phyloP scores from a whole-genome alignment of 2,797 vertebrate genomes.

The Synaphobranchus kaupii region DNA sequence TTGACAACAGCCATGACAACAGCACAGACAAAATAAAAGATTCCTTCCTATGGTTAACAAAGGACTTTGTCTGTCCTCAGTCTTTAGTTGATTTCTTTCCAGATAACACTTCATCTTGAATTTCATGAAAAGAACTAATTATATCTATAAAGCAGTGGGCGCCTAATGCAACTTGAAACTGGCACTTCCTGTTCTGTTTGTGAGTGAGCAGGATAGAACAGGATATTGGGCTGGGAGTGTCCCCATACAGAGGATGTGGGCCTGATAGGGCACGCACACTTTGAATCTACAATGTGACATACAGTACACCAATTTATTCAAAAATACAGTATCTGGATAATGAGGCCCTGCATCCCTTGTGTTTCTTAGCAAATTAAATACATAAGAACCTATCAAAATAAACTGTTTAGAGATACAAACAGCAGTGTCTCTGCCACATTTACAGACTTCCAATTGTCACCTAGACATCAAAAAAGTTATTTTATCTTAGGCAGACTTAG shows the following conservation, averaged over 20 bases:
- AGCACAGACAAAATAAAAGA: neutral
- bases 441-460: too few relatives aligned
- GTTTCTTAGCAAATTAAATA: neutral
- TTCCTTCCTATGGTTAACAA: neutral
- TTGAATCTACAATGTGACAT: too few relatives aligned
- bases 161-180: neutral
- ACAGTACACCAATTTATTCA: too few relatives aligned
- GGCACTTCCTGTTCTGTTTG: slow-evolving; percentile 33
- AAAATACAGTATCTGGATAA: neutral
- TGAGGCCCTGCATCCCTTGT: neutral
- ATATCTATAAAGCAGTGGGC: neutral
- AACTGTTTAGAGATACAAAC: neutral
- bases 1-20: slow-evolving; percentile 1
- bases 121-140: neutral
- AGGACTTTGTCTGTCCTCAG: neutral
- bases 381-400: neutral
- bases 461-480: too few relatives aligned
- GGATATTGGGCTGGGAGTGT: slow-evolving; percentile 31
- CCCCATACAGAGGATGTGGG: slow-evolving; percentile 11
- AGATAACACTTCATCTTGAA: neutral
- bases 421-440: neutral
- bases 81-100: neutral
- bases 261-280: neutral
- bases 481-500: too few relatives aligned
- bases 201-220: slow-evolving; percentile 21